Conservation (phyloP, 2,888 invertebrate species). For the Deilephila porcellus region DNA sequence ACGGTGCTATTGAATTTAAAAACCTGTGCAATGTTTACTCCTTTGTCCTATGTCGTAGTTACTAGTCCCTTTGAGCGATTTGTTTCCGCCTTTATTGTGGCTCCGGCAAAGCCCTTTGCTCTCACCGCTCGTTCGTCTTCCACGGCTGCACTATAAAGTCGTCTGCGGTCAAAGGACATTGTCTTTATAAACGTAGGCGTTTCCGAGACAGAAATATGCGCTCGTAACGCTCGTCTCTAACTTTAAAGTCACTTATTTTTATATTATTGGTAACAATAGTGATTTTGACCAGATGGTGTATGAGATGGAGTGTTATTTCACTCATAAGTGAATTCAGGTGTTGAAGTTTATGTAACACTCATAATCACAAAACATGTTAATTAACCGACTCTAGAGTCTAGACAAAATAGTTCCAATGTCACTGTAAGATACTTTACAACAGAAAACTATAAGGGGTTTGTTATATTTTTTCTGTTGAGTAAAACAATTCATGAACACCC, state of each 20-base stretch:
- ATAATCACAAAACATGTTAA: no score
- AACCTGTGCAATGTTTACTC: neutral
- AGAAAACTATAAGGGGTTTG: no score
- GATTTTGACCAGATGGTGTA: no score
- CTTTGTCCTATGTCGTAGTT: neutral
- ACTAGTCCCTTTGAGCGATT: neutral
- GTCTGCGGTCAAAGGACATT: constrained; percentile 7
- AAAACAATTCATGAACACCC: no score
- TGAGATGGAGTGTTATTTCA: no score
- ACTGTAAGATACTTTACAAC: no score
- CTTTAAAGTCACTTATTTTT: neutral
- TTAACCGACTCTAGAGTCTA: no score
- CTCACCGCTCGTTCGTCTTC: neutral
- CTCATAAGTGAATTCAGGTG: no score
- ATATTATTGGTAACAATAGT: no score
- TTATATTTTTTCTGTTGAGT: no score
- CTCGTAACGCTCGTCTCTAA: neutral
- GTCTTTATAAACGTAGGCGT: neutral
- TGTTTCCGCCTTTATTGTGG: neutral
- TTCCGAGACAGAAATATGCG: neutral
- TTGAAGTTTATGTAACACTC: no score
- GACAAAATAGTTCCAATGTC: no score
- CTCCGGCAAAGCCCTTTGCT: neutral
- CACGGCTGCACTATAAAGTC: neutral
- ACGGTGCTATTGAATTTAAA: neutral